Percentiles rank a stretch among this genome's conserved stretches.
phyloP scores from a whole-genome alignment of 2,888 invertebrate genomes.

The Nephrotoma flavescens region DNA sequence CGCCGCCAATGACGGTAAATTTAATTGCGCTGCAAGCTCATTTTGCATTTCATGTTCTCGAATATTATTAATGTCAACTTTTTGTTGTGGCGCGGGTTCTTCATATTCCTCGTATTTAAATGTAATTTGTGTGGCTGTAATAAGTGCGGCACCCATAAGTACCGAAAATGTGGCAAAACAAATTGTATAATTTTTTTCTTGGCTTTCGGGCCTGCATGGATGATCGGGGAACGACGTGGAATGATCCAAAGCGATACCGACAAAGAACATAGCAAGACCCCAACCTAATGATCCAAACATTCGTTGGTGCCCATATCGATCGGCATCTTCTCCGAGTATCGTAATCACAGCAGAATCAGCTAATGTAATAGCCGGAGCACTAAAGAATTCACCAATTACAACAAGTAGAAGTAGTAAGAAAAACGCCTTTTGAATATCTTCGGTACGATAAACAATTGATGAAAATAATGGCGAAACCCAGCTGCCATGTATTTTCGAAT shows the following conservation, averaged over 20 bases:
- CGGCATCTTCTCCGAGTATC: slow-evolving; percentile 74
- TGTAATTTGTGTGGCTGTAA: slow-evolving; percentile 67
- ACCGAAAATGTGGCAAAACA: slow-evolving; percentile 97
- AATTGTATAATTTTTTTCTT: slow-evolving; percentile 96
- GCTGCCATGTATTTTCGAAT: slow-evolving; percentile 47
- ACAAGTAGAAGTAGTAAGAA: slow-evolving; percentile 84
- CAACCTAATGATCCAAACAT: slow-evolving; percentile 98
- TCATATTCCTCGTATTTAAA: slow-evolving; percentile 41
- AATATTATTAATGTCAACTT: slow-evolving; percentile 33
- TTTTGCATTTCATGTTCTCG: slow-evolving; percentile 69
- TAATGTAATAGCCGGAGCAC: slow-evolving; percentile 87
- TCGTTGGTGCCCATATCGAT: slow-evolving; percentile 87
- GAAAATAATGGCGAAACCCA: slow-evolving; percentile 87
- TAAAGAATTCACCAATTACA: slow-evolving; percentile 94
- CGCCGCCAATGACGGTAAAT: slow-evolving; percentile 59
- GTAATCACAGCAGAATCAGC: slow-evolving; percentile 88
- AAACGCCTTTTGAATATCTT: slow-evolving; percentile 90
- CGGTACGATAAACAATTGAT: slow-evolving; percentile 74
- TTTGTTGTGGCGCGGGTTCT: slow-evolving; percentile 23
- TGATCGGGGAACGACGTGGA: slow-evolving; percentile 90
- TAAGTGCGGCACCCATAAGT: slow-evolving; percentile 87
- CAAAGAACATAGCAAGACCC: slow-evolving; percentile 98
- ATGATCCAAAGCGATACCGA: slow-evolving; percentile 83
- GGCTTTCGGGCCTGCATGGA: slow-evolving; percentile 74
- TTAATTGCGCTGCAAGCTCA: slow-evolving; percentile 68